Evolutionary conservation across 2,888 invertebrate species (phyloP).

Genomic region (Caenorhabditis plicata): DNA sequence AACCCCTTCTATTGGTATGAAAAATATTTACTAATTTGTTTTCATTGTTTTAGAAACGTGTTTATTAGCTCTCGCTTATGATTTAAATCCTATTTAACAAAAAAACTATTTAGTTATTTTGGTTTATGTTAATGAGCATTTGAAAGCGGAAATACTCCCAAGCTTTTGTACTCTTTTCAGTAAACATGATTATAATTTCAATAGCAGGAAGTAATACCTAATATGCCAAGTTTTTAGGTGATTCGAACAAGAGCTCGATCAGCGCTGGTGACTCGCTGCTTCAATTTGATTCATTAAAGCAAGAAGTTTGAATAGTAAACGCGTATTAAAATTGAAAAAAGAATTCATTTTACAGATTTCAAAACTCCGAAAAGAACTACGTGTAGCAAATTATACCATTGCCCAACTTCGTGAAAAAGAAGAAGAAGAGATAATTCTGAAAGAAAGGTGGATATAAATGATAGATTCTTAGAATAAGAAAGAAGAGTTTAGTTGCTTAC

Average conservation of each 20-base stretch:
- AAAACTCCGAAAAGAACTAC: conserved; percentile 29
- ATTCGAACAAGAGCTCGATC: conserved; percentile 5
- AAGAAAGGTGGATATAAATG: conserved; percentile 14
- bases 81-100: no score
- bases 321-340: neutral
- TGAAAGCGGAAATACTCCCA: no score
- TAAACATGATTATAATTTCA: neutral
- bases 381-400: conserved; percentile 30
- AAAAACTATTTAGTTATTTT: no score
- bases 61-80: no score
- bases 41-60: no score
- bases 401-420: conserved; percentile 27
- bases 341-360: conserved; percentile 12
- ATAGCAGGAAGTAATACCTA: neutral
- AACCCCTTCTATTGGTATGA: conserved; percentile 15
- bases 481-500: conserved; percentile 21
- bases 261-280: neutral
- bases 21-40: neutral
- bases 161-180: no score
- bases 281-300: conserved; percentile 24
- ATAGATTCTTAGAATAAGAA: neutral
- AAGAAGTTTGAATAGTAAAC: conserved; percentile 9
- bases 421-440: conserved; percentile 19
- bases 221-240: conserved; percentile 12
- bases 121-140: no score